Evolutionary conservation across 2,888 invertebrate species (phyloP).

Genomic region (Brenthis ino): DNA sequence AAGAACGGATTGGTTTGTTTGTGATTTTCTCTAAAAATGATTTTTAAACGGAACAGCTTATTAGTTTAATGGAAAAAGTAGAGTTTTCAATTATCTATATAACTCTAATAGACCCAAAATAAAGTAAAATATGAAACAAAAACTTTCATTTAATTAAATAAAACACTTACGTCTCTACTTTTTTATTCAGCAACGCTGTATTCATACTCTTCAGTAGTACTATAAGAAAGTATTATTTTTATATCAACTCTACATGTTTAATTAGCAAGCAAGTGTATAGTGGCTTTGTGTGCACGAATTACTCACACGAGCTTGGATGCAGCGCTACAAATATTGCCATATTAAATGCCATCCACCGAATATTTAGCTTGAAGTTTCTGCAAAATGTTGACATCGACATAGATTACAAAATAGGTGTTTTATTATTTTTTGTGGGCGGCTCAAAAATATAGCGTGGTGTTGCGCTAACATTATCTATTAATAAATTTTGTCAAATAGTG

Average conservation of each 20-base stretch:
- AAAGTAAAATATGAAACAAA: neutral
- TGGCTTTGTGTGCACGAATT: neutral
- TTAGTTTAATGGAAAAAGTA: constrained; percentile 18
- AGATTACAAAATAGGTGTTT: too few relatives aligned
- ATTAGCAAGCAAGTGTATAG: too few relatives aligned
- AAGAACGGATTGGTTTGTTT: constrained; percentile 43
- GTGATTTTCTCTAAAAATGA: constrained; percentile 30
- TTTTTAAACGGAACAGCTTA: constrained; percentile 23
- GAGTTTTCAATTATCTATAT: constrained; percentile 7
- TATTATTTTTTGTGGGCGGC: too few relatives aligned
- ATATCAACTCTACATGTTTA: too few relatives aligned
- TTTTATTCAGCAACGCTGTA: neutral
- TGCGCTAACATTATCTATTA: too few relatives aligned
- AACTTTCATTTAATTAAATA: neutral
- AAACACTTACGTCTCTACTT: neutral
- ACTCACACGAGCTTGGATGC: neutral
- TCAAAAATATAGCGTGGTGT: too few relatives aligned
- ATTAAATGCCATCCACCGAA: neutral
- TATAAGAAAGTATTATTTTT: too few relatives aligned
- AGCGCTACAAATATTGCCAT: neutral
- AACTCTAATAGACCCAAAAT: neutral
- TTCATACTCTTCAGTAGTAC: too few relatives aligned
- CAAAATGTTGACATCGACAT: too few relatives aligned
- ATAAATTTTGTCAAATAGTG: too few relatives aligned
- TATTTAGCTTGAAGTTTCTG: too few relatives aligned